Evolutionary conservation across 2,888 invertebrate genomes (phyloP).

Genomic region (Formica aserva): DNA sequence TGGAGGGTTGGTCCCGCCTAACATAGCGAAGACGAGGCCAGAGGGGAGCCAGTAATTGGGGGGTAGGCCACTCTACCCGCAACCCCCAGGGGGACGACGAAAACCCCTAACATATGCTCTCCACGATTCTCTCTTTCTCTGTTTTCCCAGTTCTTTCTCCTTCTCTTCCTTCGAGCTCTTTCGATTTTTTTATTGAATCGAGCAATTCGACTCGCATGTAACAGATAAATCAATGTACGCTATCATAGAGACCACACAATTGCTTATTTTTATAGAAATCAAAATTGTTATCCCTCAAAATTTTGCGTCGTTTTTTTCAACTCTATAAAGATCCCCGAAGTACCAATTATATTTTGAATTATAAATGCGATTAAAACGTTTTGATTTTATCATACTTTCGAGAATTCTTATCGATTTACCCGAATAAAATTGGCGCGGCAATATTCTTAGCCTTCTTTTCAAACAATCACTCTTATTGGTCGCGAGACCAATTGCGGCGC

Average conservation of each 20-base stretch:
- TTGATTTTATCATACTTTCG: background rate
- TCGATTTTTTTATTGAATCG: conserved; percentile 25
- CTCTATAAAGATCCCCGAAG: background rate
- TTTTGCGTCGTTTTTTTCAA: background rate
- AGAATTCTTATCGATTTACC: background rate
- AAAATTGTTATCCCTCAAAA: background rate
- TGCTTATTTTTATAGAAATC: background rate
- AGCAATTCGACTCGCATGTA: conserved; percentile 79
- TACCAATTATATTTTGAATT: background rate
- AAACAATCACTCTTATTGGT: conserved; percentile 50
- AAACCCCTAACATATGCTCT: conserved; percentile 84
- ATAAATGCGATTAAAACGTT: background rate
- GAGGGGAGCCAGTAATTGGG: conserved; percentile 84
- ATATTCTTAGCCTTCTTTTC: conserved; percentile 19
- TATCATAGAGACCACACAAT: background rate
- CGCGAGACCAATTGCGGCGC: conserved; percentile 43
- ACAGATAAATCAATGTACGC: conserved; percentile 82
- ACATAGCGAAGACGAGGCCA: conserved; percentile 74
- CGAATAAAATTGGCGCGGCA: background rate
- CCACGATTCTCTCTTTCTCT: conserved; percentile 58
- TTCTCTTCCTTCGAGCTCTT: background rate
- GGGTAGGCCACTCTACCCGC: conserved; percentile 83
- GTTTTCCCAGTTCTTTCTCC: conserved; percentile 4
- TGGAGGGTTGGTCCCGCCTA: conserved; percentile 79
- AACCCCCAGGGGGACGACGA: conserved; percentile 77